phyloP scores from a whole-genome alignment of 2,113 vertebrate genomes.

The Circaetus gallicus region DNA sequence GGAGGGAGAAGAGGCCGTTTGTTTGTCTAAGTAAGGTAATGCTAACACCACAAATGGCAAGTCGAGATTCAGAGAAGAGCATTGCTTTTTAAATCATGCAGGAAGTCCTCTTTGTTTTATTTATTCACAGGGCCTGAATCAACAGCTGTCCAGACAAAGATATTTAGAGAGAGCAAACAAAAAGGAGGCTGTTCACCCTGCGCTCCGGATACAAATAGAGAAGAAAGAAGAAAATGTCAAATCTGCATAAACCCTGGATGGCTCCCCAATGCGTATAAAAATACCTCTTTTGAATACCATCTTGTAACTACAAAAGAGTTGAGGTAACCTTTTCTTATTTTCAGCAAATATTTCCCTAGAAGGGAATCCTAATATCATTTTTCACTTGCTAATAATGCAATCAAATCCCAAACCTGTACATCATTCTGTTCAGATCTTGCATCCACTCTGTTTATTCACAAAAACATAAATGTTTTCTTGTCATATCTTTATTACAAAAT shows the following conservation, averaged over 20 bases:
- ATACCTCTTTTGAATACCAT: background rate
- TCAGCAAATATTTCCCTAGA: background rate
- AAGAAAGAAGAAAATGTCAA: slow-evolving; percentile 50
- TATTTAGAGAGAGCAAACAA: slow-evolving; percentile 24
- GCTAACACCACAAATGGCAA: background rate
- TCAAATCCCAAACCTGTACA: background rate
- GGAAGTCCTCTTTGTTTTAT: background rate
- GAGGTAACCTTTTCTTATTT: slow-evolving; percentile 15
- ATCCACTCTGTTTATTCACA: background rate
- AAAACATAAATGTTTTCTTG: background rate
- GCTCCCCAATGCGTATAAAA: background rate
- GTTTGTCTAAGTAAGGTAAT: background rate
- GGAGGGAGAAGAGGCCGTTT: background rate
- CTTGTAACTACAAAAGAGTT: background rate
- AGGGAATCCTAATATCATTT: background rate
- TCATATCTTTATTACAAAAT: background rate
- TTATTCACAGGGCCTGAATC: background rate
- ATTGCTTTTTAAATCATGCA: background rate
- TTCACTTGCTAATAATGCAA: background rate
- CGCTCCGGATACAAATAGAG: slow-evolving; percentile 1
- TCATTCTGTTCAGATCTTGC: background rate
- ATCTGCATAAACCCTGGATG: slow-evolving; percentile 34
- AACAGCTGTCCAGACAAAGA: slow-evolving; percentile 14
- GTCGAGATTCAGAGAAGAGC: background rate
- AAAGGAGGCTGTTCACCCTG: background rate